Conservation (phyloP, 2,113 vertebrate species). For the Prionailurus bengalensis region DNA sequence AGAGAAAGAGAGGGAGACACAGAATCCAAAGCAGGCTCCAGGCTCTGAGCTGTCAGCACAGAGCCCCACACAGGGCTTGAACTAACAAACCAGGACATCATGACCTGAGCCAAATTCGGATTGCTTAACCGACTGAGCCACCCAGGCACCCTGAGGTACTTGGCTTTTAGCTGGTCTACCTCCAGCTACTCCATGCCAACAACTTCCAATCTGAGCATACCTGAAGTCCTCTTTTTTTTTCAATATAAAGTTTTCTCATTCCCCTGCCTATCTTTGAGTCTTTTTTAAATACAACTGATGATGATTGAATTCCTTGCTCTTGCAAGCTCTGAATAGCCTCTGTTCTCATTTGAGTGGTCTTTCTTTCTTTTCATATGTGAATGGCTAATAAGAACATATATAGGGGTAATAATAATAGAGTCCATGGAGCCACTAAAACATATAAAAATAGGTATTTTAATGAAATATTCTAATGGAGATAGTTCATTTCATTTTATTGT, state of each 20-base stretch:
- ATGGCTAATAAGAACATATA: background rate
- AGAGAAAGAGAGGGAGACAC: no score
- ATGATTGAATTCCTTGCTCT: background rate
- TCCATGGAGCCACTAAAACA: background rate
- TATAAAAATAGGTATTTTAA: background rate
- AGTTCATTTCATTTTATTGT: background rate
- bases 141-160: no score
- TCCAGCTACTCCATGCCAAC: background rate
- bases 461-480: background rate
- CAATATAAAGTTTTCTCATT: background rate
- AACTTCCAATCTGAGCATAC: background rate
- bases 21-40: no score
- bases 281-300: background rate
- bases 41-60: no score
- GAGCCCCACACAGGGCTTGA: no score
- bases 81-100: no score
- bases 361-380: slow-evolving; percentile 10
- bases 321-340: background rate
- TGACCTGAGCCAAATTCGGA: no score
- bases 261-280: background rate
- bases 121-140: no score
- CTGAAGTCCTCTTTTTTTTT: background rate
- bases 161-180: background rate
- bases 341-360: background rate
- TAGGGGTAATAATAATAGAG: background rate